Evolutionary conservation across 2,888 invertebrate species (phyloP).

Genomic region (Philonicus albiceps): DNA sequence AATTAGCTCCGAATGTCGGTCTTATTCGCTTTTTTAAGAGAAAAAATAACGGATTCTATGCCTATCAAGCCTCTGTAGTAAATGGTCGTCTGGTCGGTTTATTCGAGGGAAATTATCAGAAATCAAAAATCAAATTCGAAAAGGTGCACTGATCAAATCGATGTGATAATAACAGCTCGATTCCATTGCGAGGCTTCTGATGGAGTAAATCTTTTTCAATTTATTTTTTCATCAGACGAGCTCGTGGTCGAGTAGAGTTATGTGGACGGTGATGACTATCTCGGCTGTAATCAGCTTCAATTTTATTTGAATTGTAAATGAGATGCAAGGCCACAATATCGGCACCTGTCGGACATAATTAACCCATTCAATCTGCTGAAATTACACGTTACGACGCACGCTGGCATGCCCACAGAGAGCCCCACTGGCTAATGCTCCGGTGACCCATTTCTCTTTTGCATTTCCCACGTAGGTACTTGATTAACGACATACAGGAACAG

Average conservation of each 20-base stretch:
- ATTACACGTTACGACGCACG: not conserved
- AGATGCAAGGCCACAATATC: not conserved
- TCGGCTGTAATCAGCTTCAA: not conserved
- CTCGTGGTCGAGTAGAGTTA: not conserved
- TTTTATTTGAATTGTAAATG: constrained; percentile 23
- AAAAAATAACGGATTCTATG: not conserved
- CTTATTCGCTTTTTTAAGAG: not conserved
- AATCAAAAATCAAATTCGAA: not conserved
- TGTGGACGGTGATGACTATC: not conserved
- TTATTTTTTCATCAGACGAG: not conserved
- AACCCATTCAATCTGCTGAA: constrained; percentile 5
- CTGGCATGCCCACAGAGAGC: not conserved
- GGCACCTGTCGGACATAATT: constrained; percentile 5
- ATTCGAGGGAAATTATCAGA: not conserved
- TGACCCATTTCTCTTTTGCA: not conserved
- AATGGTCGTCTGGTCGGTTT: not conserved
- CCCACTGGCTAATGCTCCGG: not conserved
- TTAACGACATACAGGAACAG: constrained; percentile 1
- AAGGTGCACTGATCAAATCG: not conserved
- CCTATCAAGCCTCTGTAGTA: not conserved
- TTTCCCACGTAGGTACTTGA: not conserved
- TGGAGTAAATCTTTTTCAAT: not conserved
- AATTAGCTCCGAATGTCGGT: not conserved
- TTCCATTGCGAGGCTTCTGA: not conserved
- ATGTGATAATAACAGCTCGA: not conserved